phyloP scores from a whole-genome alignment of 1,140 invertebrate genomes.

The Tenebrio molitor region DNA sequence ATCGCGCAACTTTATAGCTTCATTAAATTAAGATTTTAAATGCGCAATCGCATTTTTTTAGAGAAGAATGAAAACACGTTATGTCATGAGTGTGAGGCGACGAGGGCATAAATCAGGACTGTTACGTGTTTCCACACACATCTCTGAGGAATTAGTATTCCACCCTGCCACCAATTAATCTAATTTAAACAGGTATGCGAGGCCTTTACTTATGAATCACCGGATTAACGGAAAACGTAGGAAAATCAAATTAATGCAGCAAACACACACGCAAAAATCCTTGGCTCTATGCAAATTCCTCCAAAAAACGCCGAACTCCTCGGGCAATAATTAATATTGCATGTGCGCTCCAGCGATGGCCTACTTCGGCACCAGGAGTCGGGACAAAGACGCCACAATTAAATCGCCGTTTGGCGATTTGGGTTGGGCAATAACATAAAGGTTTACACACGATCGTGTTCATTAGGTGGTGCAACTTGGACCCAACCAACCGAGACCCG shows the following conservation, averaged over 20 bases:
- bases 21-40: conserved; percentile 33
- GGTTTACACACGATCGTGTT: conserved; percentile 34
- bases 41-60: conserved; percentile 31
- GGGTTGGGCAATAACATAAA: conserved; percentile 19
- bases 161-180: conserved; percentile 32
- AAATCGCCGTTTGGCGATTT: neutral
- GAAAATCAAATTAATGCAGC: conserved; percentile 36
- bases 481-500: conserved; percentile 21
- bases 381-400: neutral
- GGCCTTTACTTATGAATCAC: conserved; percentile 24
- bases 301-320: conserved; percentile 25
- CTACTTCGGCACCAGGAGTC: neutral
- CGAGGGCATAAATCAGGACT: neutral
- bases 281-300: conserved; percentile 28
- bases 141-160: conserved; percentile 23
- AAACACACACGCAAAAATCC: conserved; percentile 8
- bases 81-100: conserved; percentile 5
- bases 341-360: neutral
- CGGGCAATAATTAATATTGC: conserved; percentile 33
- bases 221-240: conserved; percentile 34
- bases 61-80: conserved; percentile 35
- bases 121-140: conserved; percentile 12
- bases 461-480: conserved; percentile 31
- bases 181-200: conserved; percentile 37
- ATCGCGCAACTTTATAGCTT: conserved; percentile 24